Base-by-base conservation (phyloP, 2,113 vertebrate genomes). In the Budorcas taxicolor region DNA sequence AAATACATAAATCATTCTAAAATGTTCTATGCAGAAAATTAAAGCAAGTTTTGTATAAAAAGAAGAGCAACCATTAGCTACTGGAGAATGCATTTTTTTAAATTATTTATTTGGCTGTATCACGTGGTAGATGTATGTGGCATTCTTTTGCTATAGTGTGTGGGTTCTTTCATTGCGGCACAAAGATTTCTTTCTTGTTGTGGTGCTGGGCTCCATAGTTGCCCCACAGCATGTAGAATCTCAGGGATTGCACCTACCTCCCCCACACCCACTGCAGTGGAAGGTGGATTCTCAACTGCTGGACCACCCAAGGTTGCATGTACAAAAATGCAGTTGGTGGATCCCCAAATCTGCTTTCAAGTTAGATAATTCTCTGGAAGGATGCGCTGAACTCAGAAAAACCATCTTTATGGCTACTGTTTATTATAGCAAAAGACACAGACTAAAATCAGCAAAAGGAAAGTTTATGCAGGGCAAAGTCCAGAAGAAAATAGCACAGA, bases 1-100 rank as follows among this genome's bases (percentile, higher is more conserved):
- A 71, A 40, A 71, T 23, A 40, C n/a, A 71, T 71, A 71, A 71
- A 40, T 23, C 40, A 19, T 3, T 5, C 33, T 36, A 71, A 71
- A 71, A 71, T 2, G 2, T 45, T 64, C 36, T 43, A 13, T 36
- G 45, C 6, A 94, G 45, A 91, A 47, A 85, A 64, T 62, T 43
- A 76, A 92, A 76, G 5, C 12, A 47, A 33, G 81, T 7, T 87
- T 93, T 80, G 5, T 84, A 12, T 84, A 33, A 90, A 88, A 87
- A 29, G 6, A 62, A 67, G 8, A 53, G 2, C 76, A 3, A 67
- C 52, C 43, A 36, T 5, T 50, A 36, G 1, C 80, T 91, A 15
- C 21, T 74, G 10, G 40, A 33, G 47, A 50, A 14, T 33, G 12
- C 6, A 74, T 40, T 36, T 71, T 64, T 64, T 4, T 0, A 2